These are phyloP conservation scores for Micromesistius poutassou DNA, from an alignment of 2,797 vertebrate species.

Conservation along the genomic window DNA sequence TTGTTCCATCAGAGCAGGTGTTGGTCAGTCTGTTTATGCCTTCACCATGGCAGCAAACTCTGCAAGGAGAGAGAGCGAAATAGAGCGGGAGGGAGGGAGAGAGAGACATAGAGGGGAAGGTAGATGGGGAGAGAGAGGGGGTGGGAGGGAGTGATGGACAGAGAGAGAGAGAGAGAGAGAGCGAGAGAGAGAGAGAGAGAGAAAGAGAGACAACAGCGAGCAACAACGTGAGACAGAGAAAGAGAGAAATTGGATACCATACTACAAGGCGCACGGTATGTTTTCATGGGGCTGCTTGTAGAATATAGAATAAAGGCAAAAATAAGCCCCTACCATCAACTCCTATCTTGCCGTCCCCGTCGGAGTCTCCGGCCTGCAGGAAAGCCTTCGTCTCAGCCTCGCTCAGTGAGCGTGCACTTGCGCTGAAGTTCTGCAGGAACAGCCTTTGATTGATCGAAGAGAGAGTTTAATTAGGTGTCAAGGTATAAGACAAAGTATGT, in stretches of 20 bases:
- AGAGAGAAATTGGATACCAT: constrained; percentile 19
- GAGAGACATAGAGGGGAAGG: neutral
- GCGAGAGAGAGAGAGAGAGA: constrained; percentile 37
- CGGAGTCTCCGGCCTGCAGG: constrained; percentile 73
- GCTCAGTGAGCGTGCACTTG: constrained; percentile 70
- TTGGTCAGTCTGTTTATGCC: constrained; percentile 71
- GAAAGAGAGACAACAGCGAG: neutral
- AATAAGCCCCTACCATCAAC: constrained; percentile 66
- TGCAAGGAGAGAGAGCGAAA: constrained; percentile 37
- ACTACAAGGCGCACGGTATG: neutral
- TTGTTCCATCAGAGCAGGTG: constrained; percentile 76
- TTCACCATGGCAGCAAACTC: constrained; percentile 75
- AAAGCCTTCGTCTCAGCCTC: constrained; percentile 72
- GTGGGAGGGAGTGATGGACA: neutral
- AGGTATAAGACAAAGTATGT: no score
- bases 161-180: constrained; percentile 21
- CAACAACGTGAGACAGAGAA: neutral
- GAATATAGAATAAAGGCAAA: neutral
- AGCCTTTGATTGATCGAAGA: constrained; percentile 45
- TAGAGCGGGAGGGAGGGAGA: constrained; percentile 30
- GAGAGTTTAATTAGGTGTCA: no score
- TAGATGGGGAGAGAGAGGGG: neutral
- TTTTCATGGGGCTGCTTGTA: neutral
- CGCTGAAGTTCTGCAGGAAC: constrained; percentile 79
- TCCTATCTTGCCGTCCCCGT: constrained; percentile 82